These are phyloP conservation scores for Rattus norvegicus DNA, from an alignment of 2,113 vertebrate species.

Conservation along the genomic window DNA sequence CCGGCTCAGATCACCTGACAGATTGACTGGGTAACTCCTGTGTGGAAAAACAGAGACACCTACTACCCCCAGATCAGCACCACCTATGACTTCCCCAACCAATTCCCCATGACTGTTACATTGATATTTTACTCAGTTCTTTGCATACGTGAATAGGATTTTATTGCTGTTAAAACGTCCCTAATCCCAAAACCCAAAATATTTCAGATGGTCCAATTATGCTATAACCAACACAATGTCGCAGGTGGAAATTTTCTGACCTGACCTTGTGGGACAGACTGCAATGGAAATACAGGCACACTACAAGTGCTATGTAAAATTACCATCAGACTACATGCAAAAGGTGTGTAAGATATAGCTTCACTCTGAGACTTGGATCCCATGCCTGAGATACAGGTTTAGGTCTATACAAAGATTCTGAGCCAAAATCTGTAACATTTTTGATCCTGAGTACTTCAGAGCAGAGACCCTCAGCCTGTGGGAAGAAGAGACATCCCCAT, in stretches of 20 bases:
- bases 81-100: accelerated
- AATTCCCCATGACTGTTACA: accelerated
- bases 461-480: background rate
- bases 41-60: background rate
- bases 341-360: background rate
- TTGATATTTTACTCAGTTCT: background rate
- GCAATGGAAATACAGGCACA: background rate
- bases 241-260: background rate
- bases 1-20: too few relatives aligned
- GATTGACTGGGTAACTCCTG: too few relatives aligned
- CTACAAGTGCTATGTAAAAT: background rate
- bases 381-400: background rate
- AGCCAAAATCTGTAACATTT: background rate
- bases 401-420: background rate
- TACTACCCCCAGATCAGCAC: background rate
- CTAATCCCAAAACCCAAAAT: background rate
- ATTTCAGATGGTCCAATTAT: background rate
- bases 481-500: background rate
- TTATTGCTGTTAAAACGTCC: background rate
- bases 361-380: background rate
- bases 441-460: background rate
- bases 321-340: background rate
- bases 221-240: background rate
- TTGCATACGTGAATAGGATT: background rate
- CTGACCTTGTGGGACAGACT: background rate